These are phyloP conservation scores for Agonum fuliginosum DNA, from an alignment of 2,888 invertebrate genomes.

Conservation along the genomic window DNA sequence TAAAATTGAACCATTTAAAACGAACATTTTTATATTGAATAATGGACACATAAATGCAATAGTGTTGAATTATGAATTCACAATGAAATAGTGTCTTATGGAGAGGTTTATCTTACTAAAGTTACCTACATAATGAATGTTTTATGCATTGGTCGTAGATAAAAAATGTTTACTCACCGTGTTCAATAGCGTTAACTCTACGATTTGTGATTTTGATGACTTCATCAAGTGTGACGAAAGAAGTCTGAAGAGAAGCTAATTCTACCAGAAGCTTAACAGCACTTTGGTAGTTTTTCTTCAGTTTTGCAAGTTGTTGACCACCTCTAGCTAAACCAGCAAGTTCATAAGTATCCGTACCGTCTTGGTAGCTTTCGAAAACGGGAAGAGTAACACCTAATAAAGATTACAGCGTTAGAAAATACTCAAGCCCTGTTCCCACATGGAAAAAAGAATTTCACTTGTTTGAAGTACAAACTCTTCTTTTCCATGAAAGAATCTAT, in stretches of 20 bases:
- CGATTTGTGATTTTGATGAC: slow-evolving; percentile 99
- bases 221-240: slow-evolving; percentile 98
- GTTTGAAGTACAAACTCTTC: too few species aligned
- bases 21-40: too few species aligned
- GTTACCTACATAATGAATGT: too few species aligned
- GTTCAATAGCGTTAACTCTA: slow-evolving; percentile 99
- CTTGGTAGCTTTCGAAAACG: slow-evolving; percentile 95
- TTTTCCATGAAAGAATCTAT: too few species aligned
- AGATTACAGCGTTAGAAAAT: slow-evolving; percentile 5
- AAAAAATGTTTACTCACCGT: slow-evolving; percentile 78
- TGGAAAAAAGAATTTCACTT: too few species aligned
- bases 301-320: slow-evolving; percentile 96
- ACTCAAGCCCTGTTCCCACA: background rate
- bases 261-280: slow-evolving; percentile 97
- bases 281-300: slow-evolving; percentile 98
- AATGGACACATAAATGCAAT: too few species aligned
- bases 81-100: too few species aligned
- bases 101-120: too few species aligned
- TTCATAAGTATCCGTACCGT: slow-evolving; percentile 97
- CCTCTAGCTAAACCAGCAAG: slow-evolving; percentile 97
- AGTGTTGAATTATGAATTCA: too few species aligned
- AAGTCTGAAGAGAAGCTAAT: slow-evolving; percentile 97
- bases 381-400: slow-evolving; percentile 94
- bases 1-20: too few species aligned
- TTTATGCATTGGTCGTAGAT: too few species aligned